These are phyloP conservation scores for Planiliza haematocheilus DNA, from an alignment of 2,113 vertebrate species.

Conservation along the genomic window DNA sequence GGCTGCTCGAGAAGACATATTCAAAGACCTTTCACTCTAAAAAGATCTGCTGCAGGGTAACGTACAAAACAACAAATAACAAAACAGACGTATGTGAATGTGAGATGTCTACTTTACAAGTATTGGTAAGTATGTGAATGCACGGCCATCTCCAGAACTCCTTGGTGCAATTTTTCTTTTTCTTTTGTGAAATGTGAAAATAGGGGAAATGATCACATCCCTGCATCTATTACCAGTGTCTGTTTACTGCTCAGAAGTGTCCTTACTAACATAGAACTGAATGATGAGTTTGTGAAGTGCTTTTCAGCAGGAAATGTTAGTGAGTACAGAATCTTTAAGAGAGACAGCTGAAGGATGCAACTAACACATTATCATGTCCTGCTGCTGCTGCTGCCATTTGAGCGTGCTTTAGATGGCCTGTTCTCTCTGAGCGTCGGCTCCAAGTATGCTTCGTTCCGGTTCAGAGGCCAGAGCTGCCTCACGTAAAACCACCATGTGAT, in stretches of 20 bases:
- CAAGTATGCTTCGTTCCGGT: conserved; percentile 81
- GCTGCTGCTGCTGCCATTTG: conserved; percentile 1
- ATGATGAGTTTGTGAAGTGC: background rate
- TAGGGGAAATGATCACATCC: background rate
- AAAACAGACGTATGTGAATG: background rate
- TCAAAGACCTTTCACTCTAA: conserved; percentile 36
- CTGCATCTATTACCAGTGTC: background rate
- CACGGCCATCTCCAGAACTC: background rate
- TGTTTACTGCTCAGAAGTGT: conserved; percentile 12
- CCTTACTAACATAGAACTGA: conserved; percentile 1
- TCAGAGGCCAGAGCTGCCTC: conserved; percentile 92
- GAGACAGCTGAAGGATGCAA: background rate
- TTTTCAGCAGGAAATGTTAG: conserved; percentile 17
- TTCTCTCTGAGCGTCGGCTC: conserved; percentile 85
- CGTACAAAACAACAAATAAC: background rate
- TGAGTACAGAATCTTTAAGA: background rate
- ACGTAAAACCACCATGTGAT: conserved; percentile 92
- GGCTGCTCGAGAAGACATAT: conserved; percentile 30
- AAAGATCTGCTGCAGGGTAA: conserved; percentile 4
- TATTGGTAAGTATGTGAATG: background rate
- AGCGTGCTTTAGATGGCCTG: conserved; percentile 87
- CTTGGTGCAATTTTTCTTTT: background rate
- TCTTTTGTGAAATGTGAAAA: background rate
- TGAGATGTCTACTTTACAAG: conserved; percentile 5
- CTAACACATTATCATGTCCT: background rate